Evolutionary conservation across 2,113 vertebrate species (phyloP).

Genomic region (Halcyon malimbica): DNA sequence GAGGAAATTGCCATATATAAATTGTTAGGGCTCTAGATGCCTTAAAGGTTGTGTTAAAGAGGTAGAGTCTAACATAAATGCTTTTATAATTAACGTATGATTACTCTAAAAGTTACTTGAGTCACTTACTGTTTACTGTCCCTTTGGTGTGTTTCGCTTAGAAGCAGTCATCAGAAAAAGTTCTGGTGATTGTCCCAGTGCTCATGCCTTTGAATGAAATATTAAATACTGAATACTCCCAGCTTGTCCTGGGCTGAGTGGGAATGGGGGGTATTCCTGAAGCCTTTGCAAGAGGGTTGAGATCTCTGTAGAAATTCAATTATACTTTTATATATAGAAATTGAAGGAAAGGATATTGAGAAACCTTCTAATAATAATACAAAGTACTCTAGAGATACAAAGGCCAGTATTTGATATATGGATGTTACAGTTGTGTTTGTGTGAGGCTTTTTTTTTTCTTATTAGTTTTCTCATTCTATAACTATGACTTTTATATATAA

Average conservation of each 20-base stretch:
- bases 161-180: neutral
- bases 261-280: fast-evolving
- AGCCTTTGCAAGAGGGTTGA: neutral
- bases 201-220: neutral
- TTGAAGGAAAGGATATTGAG: neutral
- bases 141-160: neutral
- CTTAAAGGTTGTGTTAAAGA: neutral
- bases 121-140: neutral
- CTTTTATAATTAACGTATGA: slow-evolving; percentile 21
- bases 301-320: neutral
- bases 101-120: slow-evolving; percentile 46
- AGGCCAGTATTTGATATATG: neutral
- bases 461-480: neutral
- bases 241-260: neutral
- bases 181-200: neutral
- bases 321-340: neutral
- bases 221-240: neutral
- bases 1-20: neutral
- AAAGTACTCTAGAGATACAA: neutral
- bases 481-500: too few species aligned
- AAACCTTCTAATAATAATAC: neutral
- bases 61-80: neutral
- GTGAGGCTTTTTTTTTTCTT: neutral
- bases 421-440: neutral
- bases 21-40: neutral